A percentile compares a stretch with the other conserved stretches of the same genome.
Conservation (phyloP, 1,140 invertebrate species). For the Aphelenchoides besseyi region DNA sequence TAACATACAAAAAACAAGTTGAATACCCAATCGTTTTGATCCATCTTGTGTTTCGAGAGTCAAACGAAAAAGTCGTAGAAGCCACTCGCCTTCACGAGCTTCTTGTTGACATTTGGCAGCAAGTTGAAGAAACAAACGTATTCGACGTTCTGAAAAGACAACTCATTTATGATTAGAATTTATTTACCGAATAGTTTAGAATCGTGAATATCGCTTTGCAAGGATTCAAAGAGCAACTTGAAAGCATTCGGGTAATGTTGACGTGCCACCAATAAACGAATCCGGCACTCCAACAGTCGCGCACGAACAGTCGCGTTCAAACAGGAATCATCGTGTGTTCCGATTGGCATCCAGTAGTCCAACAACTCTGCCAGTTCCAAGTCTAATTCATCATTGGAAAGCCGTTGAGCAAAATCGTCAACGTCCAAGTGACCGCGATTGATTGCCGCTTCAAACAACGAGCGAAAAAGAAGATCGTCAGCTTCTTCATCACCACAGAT, state of each 20-base stretch:
- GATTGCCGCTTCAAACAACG: constrained; percentile 42
- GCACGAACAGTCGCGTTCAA: constrained; percentile 45
- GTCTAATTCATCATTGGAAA: constrained; percentile 27
- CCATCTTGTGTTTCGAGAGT: constrained; percentile 23
- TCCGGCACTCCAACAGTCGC: constrained; percentile 24
- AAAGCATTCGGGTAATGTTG: constrained; percentile 41
- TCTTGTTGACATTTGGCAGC: constrained; percentile 13
- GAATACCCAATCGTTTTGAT: neutral
- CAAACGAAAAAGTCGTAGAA: constrained; percentile 27
- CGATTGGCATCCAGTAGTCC: constrained; percentile 54
- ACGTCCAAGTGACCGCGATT: constrained; percentile 16
- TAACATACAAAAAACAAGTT: neutral
- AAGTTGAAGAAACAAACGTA: constrained; percentile 27
- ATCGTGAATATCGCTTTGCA: constrained; percentile 20
- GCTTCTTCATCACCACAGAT: constrained; percentile 49
- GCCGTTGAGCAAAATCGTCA: neutral
- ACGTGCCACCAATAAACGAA: constrained; percentile 39
- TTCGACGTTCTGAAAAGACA: constrained; percentile 18
- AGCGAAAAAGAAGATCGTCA: constrained; percentile 49
- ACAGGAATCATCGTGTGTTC: constrained; percentile 47
- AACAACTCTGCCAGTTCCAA: constrained; percentile 31
- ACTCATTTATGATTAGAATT: constrained; percentile 1
- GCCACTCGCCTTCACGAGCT: constrained; percentile 25
- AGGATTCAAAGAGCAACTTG: constrained; percentile 39
- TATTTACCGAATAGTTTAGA: constrained; percentile 25